Base-by-base conservation (phyloP, 2,888 invertebrate genomes). In the Microctonus hyperodae region DNA sequence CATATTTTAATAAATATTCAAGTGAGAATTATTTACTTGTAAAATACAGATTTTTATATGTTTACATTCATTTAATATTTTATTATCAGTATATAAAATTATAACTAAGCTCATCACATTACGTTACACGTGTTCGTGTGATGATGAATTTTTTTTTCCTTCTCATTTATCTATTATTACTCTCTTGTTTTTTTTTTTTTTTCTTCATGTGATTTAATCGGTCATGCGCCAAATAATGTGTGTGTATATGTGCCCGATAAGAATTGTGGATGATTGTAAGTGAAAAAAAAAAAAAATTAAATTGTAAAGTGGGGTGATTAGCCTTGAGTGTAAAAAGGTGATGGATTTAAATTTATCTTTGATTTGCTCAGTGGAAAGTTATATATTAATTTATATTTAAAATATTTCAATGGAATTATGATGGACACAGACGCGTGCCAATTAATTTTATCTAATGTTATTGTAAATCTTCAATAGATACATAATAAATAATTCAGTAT, bases 381-480 rank as follows among this genome's bases (percentile, higher is more conserved):
- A 66, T n/a, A 56, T 23, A 28, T 20, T 56, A 11, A 58, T 55
- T 44, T 48, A 55, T 63, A 44, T 55, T 48, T 20, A 37, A 35
- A 51, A 40, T 33, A 31, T 56, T 22, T 3, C 16, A 25, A 53
- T 56, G 35, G 13, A 33, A 22, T 33, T 20, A 33, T 50, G 55
- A 60, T 25, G 56, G 37, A 33, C n/a, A 51, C 48, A 59, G 63
- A 57, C 65, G 68, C 64, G 65, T 65, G 68, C 68, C 68, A 68
- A 68, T 68, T 68, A 65, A 51, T 64, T 31, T 68, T 68, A 68
- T 65, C 68, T 50, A 65, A 51, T 59, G 61, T 50, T 60, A 22
- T 61, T 51, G 23, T 53, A 37, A 44, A 44, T 44, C 16, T 16
- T 44, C 6, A 44, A 20, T 44, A 20, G 44, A 16, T 44, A 3